phyloP scores from a whole-genome alignment of 2,888 invertebrate species.

The Capitulum mitella region DNA sequence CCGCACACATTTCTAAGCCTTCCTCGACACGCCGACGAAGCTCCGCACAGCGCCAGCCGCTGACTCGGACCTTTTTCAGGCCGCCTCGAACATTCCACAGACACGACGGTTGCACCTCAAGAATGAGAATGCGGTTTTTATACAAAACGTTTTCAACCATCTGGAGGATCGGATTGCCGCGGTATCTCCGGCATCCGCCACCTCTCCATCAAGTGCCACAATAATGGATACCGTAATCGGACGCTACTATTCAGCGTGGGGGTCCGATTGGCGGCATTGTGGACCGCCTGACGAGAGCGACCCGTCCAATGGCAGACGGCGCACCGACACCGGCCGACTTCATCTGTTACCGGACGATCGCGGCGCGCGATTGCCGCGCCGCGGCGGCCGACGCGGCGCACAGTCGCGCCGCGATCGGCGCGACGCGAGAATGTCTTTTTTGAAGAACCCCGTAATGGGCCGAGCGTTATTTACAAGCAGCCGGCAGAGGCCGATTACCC shows the following conservation, averaged over 20 bases:
- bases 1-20: too few relatives aligned
- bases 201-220: neutral
- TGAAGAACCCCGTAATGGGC: conserved; percentile 22
- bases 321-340: neutral
- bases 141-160: neutral
- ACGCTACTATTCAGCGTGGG: neutral
- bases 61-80: neutral
- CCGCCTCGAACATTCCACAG: neutral
- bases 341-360: neutral
- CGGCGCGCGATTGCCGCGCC: neutral
- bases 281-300: neutral
- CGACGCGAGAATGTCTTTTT: conserved; percentile 14
- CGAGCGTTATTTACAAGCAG: conserved; percentile 5
- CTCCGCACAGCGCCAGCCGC: too few relatives aligned
- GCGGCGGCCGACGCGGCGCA: neutral
- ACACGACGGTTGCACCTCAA: neutral
- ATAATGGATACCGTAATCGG: neutral
- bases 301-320: neutral
- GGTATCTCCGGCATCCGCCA: neutral
- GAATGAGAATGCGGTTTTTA: neutral
- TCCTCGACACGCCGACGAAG: too few relatives aligned
- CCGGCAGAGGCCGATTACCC: neutral
- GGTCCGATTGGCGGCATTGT: neutral
- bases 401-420: neutral
- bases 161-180: neutral